Evolutionary conservation across 2,888 invertebrate species (phyloP), one percentile per base, ranked within the genome.

Genomic region (Esperia sulphurella): DNA sequence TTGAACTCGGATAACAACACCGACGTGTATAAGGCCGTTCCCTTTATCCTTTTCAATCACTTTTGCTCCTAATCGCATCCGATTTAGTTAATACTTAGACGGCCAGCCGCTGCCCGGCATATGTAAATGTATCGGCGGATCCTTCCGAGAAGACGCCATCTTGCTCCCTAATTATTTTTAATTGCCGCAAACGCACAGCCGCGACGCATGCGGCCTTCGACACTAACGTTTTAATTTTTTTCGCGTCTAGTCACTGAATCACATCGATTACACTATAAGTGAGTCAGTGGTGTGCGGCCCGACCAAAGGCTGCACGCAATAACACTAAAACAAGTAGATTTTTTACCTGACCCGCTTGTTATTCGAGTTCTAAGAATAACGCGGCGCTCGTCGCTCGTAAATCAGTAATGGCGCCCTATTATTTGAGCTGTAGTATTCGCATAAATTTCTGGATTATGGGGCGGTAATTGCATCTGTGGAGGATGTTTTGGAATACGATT

Each of bases 141-240:
- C 88, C 88, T 89, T 89, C 88, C 78, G 71, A 86, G 88, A 89
- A 89, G 71, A 68, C 75, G 75, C 76, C 82, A 77, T 80, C 79
- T 81, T 65, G 77, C 66, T 79, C 85, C 85, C 88, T 87, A 88
- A 89, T 89, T 88, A 89, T 89, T 89, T 89, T 89, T 89, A 89
- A 89, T 89, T 89, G 88, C 87, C 83, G 79, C 83, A 75, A 81
- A 78, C 71, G 64, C 75, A 69, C 72, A 71, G 72, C 71, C 76
- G 70, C 68, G 74, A 65, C 69, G 69, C 70, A 67, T 73, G 75
- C 79, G 84, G 83, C 86, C 87, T 86, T 85, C 84, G 78, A 78
- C 77, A 82, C 79, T 79, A 68, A 72, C 75, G 65, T 70, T 75
- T 69, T 68, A 71, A 72, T 83, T 87, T 87, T 85, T 87, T 87